A percentile compares a stretch with the other conserved stretches of the same genome.
phyloP scores from a whole-genome alignment of 2,797 vertebrate genomes.

The Paramormyrops hopkinsi region DNA sequence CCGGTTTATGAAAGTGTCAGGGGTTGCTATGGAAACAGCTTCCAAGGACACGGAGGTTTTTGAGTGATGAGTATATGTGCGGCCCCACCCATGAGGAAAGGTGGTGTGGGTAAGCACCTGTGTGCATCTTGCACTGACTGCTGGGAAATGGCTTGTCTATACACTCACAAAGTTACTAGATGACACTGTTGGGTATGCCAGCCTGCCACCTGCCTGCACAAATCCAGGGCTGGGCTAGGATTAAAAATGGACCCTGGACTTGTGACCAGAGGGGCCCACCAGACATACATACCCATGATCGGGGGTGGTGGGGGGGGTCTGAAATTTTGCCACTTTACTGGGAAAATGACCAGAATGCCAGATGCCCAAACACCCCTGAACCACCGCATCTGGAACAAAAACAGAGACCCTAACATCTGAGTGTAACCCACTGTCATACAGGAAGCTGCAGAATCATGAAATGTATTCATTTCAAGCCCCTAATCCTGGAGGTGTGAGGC shows the following conservation, averaged over 20 bases:
- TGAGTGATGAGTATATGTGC: constrained; percentile 19
- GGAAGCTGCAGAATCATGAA: not conserved
- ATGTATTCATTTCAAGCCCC: not conserved
- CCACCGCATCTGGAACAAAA: not conserved
- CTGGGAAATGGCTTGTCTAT: not conserved
- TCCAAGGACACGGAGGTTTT: constrained; percentile 25
- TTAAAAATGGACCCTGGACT: not conserved
- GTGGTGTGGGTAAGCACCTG: not conserved
- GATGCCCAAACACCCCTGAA: not conserved
- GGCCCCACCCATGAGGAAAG: not conserved
- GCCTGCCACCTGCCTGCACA: not conserved
- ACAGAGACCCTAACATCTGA: not conserved
- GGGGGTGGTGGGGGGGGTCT: not conserved
- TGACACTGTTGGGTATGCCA: not conserved
- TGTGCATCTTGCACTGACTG: not conserved
- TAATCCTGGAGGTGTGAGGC: not conserved
- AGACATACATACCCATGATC: not conserved
- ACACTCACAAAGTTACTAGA: not conserved
- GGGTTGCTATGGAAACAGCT: constrained; percentile 27
- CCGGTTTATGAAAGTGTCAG: constrained; percentile 19
- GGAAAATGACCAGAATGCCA: not conserved
- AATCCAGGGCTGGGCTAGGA: not conserved
- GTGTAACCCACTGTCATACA: not conserved
- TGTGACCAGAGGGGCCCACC: not conserved
- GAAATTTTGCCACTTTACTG: not conserved